Base-by-base conservation (phyloP, 2,797 vertebrate genomes). In the Lithobates sylvaticus region DNA sequence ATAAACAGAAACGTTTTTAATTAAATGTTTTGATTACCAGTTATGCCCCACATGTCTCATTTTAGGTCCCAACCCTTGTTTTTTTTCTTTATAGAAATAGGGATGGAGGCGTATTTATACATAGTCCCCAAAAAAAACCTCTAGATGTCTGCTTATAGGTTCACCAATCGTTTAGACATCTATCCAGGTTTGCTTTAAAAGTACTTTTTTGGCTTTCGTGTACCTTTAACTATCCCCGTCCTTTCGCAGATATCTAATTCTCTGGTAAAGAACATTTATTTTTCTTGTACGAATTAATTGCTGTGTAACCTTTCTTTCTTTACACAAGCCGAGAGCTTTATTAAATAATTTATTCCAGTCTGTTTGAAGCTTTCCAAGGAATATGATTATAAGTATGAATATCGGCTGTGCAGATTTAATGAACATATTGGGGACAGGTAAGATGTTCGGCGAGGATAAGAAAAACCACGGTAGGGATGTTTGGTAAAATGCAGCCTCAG, bases 361-460 rank as follows among this genome's bases (percentile, higher is more conserved):
- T 21, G 42, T 18, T 10, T 18, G 36, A 65, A 58, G 15, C 71
- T 32, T 61, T 64, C 32, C 32, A 64, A 84, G 47, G 18, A 73
- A 72, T n/a, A 65, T 61, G 29, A 61, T 78, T 68, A 44, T 36
- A 47, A 32, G 54, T 39, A 26, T 68, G 54, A 79, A 50, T 68
- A 79, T 74, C 15, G 39, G 18, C 5, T 27, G 83, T 44, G n/a
- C 13, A 47, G 34, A 68, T 83, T 78, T 87, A 87, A 87, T 86
- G 61, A 87, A 87, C 75, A 72, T 67, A 61, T 65, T 26, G 80
- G 75, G 16, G 54, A 78, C 75, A 78, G 75, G 69, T 58, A 87
- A 78, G 75, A 78, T 68, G 36, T 67, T 36, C 58, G 47, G 58
- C 26, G 80, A 67, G 54, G 44, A 61, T 32, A 78, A 78, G 36